A percentile compares a stretch with the other conserved stretches of the same genome.
phyloP scores from a whole-genome alignment of 2,113 vertebrate genomes.

The Climacteris rufus region DNA sequence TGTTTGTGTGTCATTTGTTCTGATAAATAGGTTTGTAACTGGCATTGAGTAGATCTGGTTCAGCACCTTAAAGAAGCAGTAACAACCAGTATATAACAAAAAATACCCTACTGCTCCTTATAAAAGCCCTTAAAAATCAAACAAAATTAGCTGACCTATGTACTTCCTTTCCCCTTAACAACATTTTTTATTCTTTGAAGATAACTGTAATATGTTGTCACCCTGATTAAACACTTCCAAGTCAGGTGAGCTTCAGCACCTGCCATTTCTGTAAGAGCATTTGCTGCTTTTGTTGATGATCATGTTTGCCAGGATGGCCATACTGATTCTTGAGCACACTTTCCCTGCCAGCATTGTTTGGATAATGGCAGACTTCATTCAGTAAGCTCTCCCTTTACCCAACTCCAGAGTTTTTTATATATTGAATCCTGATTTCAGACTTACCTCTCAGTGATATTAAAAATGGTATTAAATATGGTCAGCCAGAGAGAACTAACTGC shows the following conservation, averaged over 20 bases:
- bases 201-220: not conserved
- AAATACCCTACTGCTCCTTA: not conserved
- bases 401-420: not conserved
- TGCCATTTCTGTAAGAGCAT: not conserved
- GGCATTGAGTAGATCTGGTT: not conserved
- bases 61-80: not conserved
- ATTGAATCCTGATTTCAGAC: not conserved
- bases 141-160: not conserved
- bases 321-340: not conserved
- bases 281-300: not conserved
- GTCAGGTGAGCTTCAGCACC: not conserved
- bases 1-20: not conserved
- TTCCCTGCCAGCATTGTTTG: not conserved
- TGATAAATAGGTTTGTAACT: constrained; percentile 13
- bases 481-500: not conserved
- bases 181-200: not conserved
- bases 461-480: not conserved
- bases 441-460: not conserved
- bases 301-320: not conserved
- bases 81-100: not conserved
- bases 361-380: not conserved
- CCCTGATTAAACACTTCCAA: not conserved
- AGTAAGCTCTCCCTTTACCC: not conserved
- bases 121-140: not conserved
- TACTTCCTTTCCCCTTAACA: not conserved